Percentiles rank a stretch among this genome's conserved stretches.
Evolutionary conservation across 2,888 invertebrate species (phyloP).

Genomic region (Athalia cordata): DNA sequence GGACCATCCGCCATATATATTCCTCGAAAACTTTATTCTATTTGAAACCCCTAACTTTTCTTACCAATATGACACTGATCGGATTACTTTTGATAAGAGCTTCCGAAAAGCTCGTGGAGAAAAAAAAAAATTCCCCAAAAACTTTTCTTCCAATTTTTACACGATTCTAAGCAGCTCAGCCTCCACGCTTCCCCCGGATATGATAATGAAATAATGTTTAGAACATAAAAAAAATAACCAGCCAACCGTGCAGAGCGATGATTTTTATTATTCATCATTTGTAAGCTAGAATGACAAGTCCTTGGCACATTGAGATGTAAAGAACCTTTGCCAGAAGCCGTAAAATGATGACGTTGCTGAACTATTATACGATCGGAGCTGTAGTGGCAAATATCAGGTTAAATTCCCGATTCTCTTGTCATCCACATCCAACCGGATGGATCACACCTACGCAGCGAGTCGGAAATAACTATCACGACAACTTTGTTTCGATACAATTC

Average conservation of each 20-base stretch:
- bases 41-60: slow-evolving; percentile 2
- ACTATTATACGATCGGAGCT: too few species aligned
- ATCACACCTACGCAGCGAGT: slow-evolving; percentile 15
- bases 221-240: too few species aligned
- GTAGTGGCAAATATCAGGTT: slow-evolving; percentile 2
- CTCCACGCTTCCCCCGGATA: too few species aligned
- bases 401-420: background rate
- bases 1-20: background rate
- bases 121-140: background rate
- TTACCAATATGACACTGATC: slow-evolving; percentile 12
- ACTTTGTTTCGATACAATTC: slow-evolving; percentile 19
- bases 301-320: too few species aligned
- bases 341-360: too few species aligned
- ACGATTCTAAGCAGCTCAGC: too few species aligned
- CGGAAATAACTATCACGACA: slow-evolving; percentile 21
- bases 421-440: slow-evolving; percentile 5
- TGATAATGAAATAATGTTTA: too few species aligned
- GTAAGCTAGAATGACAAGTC: too few species aligned
- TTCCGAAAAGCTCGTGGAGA: background rate
- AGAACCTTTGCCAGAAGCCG: too few species aligned
- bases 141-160: background rate
- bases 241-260: too few species aligned
- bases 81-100: slow-evolving; percentile 24
- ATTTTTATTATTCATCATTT: too few species aligned
- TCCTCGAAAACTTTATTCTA: slow-evolving; percentile 17